Evolutionary conservation across 1,140 invertebrate species (phyloP).

Genomic region (Procambarus virginalis): DNA sequence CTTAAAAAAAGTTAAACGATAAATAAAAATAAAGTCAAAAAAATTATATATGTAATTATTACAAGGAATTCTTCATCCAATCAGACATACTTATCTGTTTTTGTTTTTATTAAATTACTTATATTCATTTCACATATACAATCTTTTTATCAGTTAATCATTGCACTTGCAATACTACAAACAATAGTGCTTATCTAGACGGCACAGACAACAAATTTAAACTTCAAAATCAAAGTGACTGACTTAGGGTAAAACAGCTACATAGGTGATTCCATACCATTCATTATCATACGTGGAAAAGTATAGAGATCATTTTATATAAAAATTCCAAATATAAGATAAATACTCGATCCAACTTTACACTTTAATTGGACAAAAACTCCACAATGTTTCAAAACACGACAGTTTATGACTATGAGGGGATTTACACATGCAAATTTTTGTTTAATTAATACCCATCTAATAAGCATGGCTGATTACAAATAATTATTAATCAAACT

Average conservation of each 20-base stretch:
- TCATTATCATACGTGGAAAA: slow-evolving; percentile 58
- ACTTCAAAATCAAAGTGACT: slow-evolving; percentile 52
- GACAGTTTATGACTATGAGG: slow-evolving; percentile 47
- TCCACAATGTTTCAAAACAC: slow-evolving; percentile 34
- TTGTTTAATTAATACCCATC: slow-evolving; percentile 42
- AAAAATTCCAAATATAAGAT: slow-evolving; percentile 59
- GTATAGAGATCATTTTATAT: slow-evolving; percentile 64
- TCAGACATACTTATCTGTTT: slow-evolving; percentile 50
- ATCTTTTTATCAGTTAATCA: slow-evolving; percentile 48
- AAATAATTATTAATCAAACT: slow-evolving; percentile 35
- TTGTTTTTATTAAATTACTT: slow-evolving; percentile 57
- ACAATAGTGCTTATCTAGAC: slow-evolving; percentile 48
- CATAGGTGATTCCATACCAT: slow-evolving; percentile 50
- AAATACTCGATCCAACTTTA: slow-evolving; percentile 58
- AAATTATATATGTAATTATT: background rate
- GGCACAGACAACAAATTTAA: slow-evolving; percentile 61
- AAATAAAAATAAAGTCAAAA: slow-evolving; percentile 8
- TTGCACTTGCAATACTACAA: slow-evolving; percentile 56
- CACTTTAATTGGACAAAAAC: slow-evolving; percentile 57
- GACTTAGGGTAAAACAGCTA: slow-evolving; percentile 58
- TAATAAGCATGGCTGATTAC: slow-evolving; percentile 48
- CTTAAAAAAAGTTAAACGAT: background rate
- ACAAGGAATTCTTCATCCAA: slow-evolving; percentile 50
- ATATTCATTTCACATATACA: slow-evolving; percentile 59
- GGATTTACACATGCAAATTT: slow-evolving; percentile 45